Conservation (phyloP, 1,140 invertebrate species). For the Lordiphosa stackelbergi region DNA sequence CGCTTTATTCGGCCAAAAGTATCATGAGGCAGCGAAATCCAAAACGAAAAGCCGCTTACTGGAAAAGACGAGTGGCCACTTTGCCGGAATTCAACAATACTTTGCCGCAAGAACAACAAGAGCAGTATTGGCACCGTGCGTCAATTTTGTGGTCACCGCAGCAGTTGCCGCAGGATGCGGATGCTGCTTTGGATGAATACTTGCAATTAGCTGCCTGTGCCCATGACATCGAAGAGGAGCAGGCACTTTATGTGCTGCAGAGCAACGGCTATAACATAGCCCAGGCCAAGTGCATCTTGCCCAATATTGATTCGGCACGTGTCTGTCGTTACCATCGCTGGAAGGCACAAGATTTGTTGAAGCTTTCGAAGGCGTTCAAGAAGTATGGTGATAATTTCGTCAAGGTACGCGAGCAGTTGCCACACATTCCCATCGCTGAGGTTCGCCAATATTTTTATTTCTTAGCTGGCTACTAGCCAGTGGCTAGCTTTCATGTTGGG, state of each 20-base stretch:
- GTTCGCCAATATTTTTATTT: conserved; percentile 18
- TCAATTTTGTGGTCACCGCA: conserved; percentile 30
- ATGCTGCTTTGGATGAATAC: conserved; percentile 11
- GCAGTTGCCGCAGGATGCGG: neutral
- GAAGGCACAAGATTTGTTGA: conserved; percentile 19
- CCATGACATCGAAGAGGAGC: conserved; percentile 30
- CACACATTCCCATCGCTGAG: conserved; percentile 21
- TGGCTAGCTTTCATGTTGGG: neutral
- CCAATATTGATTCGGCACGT: conserved; percentile 8
- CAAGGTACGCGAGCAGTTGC: conserved; percentile 12
- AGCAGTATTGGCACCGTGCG: conserved; percentile 10
- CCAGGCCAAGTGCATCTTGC: conserved; percentile 7
- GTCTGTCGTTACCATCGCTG: conserved; percentile 25
- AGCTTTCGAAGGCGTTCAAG: conserved; percentile 10
- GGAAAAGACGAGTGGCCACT: conserved; percentile 11
- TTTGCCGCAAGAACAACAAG: conserved; percentile 2
- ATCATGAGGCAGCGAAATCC: conserved; percentile 2
- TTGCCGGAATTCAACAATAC: conserved; percentile 7
- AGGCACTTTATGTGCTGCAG: conserved; percentile 25
- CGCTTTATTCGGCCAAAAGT: neutral
- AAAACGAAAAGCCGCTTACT: conserved; percentile 12
- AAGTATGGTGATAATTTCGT: conserved; percentile 10
- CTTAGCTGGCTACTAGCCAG: conserved; percentile 1
- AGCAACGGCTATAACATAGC: conserved; percentile 16
- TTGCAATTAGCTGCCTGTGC: conserved; percentile 5